Conservation (phyloP, 2,113 vertebrate species). For the Amblyornis subalaris region DNA sequence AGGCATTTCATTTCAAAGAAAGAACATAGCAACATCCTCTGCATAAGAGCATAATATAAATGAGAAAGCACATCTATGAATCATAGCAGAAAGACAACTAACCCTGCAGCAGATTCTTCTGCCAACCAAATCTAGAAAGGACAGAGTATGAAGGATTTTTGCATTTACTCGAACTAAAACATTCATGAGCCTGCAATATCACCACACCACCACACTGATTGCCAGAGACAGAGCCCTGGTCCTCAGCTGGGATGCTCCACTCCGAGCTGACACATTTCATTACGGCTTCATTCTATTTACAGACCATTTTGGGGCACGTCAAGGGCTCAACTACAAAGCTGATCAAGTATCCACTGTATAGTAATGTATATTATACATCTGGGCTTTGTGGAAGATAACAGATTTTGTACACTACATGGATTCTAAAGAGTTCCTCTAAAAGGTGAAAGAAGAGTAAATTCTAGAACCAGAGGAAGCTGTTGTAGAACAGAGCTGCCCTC, state of each 20-base stretch:
- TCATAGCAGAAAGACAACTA: background rate
- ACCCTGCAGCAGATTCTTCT: background rate
- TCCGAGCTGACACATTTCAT: background rate
- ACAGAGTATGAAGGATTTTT: background rate
- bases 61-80: conserved; percentile 15
- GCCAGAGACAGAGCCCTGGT: background rate
- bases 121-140: background rate
- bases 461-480: background rate
- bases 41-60: background rate
- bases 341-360: background rate
- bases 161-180: conserved; percentile 31
- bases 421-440: background rate
- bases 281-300: background rate
- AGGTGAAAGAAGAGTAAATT: background rate
- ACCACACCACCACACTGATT: background rate
- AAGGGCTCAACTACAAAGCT: background rate
- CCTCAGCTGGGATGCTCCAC: background rate
- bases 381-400: background rate
- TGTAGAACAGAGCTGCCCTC: background rate
- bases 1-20: background rate
- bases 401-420: background rate
- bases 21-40: background rate
- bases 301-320: background rate
- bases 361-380: background rate
- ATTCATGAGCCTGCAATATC: conserved; percentile 35